A percentile compares a stretch with the other conserved stretches of the same genome.
These are phyloP conservation scores for Morinoia aosen DNA, from an alignment of 2,888 invertebrate species.

Conservation along the genomic window DNA sequence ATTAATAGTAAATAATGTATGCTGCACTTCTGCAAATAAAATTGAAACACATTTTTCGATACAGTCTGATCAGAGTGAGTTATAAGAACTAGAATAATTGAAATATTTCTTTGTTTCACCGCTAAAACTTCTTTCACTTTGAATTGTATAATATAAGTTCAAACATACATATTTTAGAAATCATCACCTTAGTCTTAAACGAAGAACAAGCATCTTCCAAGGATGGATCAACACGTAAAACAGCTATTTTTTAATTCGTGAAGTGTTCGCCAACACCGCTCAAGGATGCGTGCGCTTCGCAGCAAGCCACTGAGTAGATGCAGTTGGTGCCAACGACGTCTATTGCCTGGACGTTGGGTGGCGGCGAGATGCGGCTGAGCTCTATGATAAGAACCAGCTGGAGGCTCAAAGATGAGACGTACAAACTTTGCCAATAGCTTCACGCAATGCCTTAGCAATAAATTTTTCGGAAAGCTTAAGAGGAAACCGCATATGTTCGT, in stretches of 20 bases:
- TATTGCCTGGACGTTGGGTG: not conserved
- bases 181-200: not conserved
- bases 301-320: not conserved
- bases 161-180: not conserved
- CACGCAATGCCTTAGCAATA: not conserved
- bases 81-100: not conserved
- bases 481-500: not conserved
- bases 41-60: not conserved
- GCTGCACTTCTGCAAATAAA: not conserved
- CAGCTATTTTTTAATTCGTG: not conserved
- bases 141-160: not conserved
- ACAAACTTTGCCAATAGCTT: not conserved
- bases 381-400: not conserved
- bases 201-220: not conserved
- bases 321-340: not conserved
- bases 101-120: not conserved
- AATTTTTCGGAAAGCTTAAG: not conserved
- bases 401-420: not conserved
- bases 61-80: no score
- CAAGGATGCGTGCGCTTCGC: not conserved
- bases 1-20: no score
- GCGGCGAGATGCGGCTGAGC: not conserved
- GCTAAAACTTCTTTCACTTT: not conserved
- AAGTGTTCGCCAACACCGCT: not conserved
- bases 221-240: not conserved